phyloP scores from a whole-genome alignment of 2,888 invertebrate species.

The Drosophila monieri region DNA sequence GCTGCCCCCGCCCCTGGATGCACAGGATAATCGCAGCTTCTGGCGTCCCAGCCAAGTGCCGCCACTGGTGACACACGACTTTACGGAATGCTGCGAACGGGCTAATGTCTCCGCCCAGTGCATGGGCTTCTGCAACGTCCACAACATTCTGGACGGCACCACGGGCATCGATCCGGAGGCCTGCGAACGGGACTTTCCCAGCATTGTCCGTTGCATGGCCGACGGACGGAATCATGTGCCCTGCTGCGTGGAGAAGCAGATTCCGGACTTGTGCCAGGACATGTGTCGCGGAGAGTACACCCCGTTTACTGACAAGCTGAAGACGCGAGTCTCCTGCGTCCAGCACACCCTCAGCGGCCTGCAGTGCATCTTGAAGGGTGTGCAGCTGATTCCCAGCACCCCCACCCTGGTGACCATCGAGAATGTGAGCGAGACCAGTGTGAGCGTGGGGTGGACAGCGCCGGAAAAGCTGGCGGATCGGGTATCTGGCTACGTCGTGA shows the following conservation, averaged over 20 bases:
- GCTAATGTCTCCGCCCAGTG: constrained; percentile 89
- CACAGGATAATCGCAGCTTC: constrained; percentile 80
- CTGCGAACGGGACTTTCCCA: constrained; percentile 92
- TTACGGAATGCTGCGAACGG: constrained; percentile 90
- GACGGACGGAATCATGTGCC: constrained; percentile 94
- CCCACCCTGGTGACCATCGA: constrained; percentile 90
- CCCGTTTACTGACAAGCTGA: constrained; percentile 92
- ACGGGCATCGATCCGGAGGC: constrained; percentile 92
- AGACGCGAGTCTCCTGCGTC: constrained; percentile 93
- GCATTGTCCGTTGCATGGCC: constrained; percentile 91
- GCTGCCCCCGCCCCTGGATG: constrained; percentile 77
- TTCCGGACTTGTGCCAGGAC: constrained; percentile 93
- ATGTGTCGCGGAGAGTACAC: constrained; percentile 94
- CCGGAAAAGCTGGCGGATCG: constrained; percentile 88
- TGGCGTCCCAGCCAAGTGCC: constrained; percentile 74
- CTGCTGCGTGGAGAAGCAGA: constrained; percentile 91
- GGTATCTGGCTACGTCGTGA: constrained; percentile 88
- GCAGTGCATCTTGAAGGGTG: constrained; percentile 93
- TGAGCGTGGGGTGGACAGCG: constrained; percentile 89
- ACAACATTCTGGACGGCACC: constrained; percentile 89
- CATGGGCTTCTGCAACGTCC: constrained; percentile 92
- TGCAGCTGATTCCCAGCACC: constrained; percentile 88
- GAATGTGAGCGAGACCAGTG: constrained; percentile 88
- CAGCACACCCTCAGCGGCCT: constrained; percentile 92
- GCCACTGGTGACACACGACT: constrained; percentile 88